Conservation (phyloP, 2,888 invertebrate species). For the Tryphoninae sp. region DNA sequence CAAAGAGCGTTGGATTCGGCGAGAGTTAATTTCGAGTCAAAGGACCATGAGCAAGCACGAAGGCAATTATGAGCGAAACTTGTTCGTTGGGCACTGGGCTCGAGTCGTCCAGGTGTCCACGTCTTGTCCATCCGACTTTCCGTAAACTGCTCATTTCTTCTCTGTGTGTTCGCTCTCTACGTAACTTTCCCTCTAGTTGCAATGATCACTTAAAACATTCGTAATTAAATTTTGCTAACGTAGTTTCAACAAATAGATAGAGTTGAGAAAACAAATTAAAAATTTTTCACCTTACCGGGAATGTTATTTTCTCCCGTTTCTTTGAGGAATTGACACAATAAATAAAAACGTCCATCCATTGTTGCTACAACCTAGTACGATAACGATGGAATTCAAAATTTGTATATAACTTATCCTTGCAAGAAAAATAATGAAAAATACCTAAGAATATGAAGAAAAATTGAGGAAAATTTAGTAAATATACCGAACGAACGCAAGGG, state of each 20-base stretch:
- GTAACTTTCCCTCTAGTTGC: not conserved
- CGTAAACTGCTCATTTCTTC: not conserved
- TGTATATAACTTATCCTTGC: no score
- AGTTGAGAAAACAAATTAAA: constrained; percentile 1
- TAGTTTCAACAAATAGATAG: not conserved
- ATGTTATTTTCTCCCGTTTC: no score
- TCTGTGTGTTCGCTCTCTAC: not conserved
- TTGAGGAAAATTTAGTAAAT: no score
- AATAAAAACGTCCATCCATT: no score
- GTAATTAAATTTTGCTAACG: not conserved
- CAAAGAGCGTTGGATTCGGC: constrained; percentile 36
- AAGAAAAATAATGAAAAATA: no score
- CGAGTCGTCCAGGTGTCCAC: no score
- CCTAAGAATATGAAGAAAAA: no score
- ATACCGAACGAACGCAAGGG: not conserved
- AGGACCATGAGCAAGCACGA: constrained; percentile 41
- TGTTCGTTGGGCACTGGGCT: not conserved
- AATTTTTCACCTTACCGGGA: not conserved
- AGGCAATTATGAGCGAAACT: constrained; percentile 52
- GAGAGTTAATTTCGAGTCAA: constrained; percentile 53
- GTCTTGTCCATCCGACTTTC: not conserved
- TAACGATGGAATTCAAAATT: no score
- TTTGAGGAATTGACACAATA: no score
- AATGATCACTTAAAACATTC: not conserved
- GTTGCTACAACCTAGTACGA: no score